These are phyloP conservation scores for Choristoneura fumiferana DNA, from an alignment of 1,140 invertebrate species.

Conservation along the genomic window DNA sequence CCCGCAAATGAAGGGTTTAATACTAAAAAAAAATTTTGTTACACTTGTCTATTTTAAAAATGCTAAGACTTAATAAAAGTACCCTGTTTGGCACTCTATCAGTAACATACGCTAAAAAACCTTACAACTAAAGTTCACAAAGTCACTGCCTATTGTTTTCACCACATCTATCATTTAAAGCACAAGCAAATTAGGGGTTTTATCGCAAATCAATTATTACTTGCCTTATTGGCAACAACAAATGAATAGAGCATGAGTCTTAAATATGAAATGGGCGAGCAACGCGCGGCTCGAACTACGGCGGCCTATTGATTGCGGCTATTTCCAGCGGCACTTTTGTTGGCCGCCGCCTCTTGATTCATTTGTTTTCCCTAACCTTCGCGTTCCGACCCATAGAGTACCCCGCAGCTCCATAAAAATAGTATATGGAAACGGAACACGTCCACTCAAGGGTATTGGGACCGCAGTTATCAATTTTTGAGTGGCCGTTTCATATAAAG, in stretches of 20 bases:
- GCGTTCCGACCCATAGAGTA: constrained; percentile 1
- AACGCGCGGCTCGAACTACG: not conserved
- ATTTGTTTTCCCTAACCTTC: constrained; percentile 18
- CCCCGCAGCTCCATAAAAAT: constrained; percentile 4
- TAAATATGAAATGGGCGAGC: not conserved
- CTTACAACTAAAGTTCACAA: too few relatives aligned
- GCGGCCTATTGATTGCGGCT: constrained; percentile 14
- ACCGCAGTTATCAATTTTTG: not conserved
- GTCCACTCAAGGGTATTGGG: not conserved
- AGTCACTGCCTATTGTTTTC: too few relatives aligned
- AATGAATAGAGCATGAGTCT: constrained; percentile 5
- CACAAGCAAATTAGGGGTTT: not conserved
- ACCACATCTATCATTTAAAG: too few relatives aligned
- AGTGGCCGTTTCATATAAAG: not conserved
- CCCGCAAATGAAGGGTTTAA: too few relatives aligned
- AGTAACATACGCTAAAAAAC: too few relatives aligned
- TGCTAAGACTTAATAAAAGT: too few relatives aligned
- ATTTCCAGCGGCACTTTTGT: constrained; percentile 18
- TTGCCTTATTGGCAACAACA: not conserved
- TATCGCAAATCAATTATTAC: not conserved
- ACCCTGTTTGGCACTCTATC: too few relatives aligned
- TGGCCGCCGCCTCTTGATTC: constrained; percentile 13
- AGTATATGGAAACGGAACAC: not conserved
- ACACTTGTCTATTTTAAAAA: too few relatives aligned
- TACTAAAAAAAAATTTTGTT: too few relatives aligned